Base-by-base conservation (phyloP, 2,888 invertebrate species). In the Eristalinus aeneus region DNA sequence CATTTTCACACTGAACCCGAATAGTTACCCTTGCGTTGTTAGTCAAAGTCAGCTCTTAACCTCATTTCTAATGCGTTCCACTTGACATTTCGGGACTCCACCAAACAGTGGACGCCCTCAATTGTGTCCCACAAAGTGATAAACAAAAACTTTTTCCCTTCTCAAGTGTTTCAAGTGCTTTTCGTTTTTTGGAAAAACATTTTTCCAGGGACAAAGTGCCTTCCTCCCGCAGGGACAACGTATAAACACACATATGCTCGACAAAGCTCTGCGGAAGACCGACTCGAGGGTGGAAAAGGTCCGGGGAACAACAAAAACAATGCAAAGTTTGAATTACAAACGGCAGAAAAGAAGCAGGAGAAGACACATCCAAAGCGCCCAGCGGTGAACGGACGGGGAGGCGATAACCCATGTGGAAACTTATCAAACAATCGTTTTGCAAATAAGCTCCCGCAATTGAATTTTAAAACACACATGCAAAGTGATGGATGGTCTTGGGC, bases 391-490 rank as follows among this genome's bases (percentile, higher is more conserved):
- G 16, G 11, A 32, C 4, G 34, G 32, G 32, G 34, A 20, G 20
- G 34, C 11, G 36, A 53, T 12, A 46, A 27, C 54, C n/a, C 31
- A 69, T 75, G 84, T 78, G 78, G 65, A 74, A 79, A 72, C 60
- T 71, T 80, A 85, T 73, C 85, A 77, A 80, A 85, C 81, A 81
- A 80, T 77, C 76, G 81, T 85, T 85, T 85, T 69, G 68, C 76
- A 85, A 85, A 85, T 81, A 85, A 73, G 58, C 53, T 81, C 27
- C 61, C 77, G 54, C 80, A 86, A 81, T 86, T 82, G 86, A 82
- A 82, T 86, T 86, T 78, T 71, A 82, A 56, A 86, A 86, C 86
- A 86, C 82, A 86, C 77, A 86, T 82, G 86, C 85, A 86, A 86
- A 86, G 69, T 77, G 77, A 77, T 71, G 71, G 74, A 82, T 81